A percentile compares a stretch with the other conserved stretches of the same genome.
These are phyloP conservation scores for Sebastes baramenuke DNA, from an alignment of 2,797 vertebrate species.

Conservation along the genomic window DNA sequence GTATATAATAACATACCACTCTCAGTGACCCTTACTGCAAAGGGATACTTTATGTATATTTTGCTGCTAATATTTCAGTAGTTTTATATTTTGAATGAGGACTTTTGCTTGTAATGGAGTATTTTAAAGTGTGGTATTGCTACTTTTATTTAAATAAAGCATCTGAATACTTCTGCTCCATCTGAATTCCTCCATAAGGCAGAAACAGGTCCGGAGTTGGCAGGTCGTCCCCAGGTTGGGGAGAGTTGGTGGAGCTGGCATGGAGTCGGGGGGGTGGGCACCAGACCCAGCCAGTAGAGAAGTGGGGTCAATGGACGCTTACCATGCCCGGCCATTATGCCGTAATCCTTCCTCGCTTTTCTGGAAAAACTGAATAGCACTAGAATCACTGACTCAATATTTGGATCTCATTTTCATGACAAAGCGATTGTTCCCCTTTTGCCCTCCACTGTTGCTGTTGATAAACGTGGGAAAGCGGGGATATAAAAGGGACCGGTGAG, in stretches of 20 bases:
- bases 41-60: no score
- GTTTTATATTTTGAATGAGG: background rate
- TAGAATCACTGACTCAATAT: conserved; percentile 97
- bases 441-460: conserved; percentile 63
- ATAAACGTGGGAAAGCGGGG: conserved; percentile 78
- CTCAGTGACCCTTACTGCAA: background rate
- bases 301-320: conserved; percentile 65
- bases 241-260: conserved; percentile 58
- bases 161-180: background rate
- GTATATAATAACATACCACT: background rate
- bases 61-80: no score
- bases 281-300: conserved; percentile 51
- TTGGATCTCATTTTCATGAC: conserved; percentile 97
- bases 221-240: conserved; percentile 50
- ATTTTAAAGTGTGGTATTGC: background rate
- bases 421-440: conserved; percentile 86
- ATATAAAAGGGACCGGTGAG: conserved; percentile 85
- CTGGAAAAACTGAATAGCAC: conserved; percentile 91
- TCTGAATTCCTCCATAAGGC: conserved; percentile 61
- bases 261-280: conserved; percentile 31
- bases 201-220: conserved; percentile 58
- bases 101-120: background rate
- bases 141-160: background rate
- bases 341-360: conserved; percentile 92
- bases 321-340: conserved; percentile 85